Base-by-base conservation (phyloP, 1,140 invertebrate species). In the Heliothis subflexa region DNA sequence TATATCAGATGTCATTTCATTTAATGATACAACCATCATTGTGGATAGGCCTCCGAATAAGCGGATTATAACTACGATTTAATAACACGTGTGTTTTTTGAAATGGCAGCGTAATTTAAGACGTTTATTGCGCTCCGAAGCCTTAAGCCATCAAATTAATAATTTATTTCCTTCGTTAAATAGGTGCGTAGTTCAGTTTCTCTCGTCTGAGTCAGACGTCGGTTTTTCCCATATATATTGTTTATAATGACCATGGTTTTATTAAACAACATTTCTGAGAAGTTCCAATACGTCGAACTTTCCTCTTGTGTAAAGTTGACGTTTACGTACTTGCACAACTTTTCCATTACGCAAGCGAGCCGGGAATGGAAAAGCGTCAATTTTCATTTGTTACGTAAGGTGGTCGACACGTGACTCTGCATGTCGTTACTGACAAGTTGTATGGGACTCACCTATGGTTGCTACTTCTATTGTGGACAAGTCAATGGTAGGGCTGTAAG, bases 321-420 rank as follows among this genome's bases (percentile, higher is more conserved):
- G 47, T 66, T 79, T 78, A 68, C 52, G 47, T 80, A 74, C 74
- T 73, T 75, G 80, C 78, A 76, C 81, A 81, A 81, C 75, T 73
- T 81, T 81, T 79, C 74, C 76, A 40, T 82, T 82, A 76, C 62
- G 83, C 21, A 84, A 84, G 49, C 28, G 14, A 9, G 18, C n/a
- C 68, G 18, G 52, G 49, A n/a, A 55, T 14, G 70, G 78, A 81
- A 85, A 79, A 83, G 68, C 68, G 70, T 47, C 47, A 40, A 61
- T 81, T 85, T 85, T 85, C 83, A 75, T 79, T 78, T 68, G 68
- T 83, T 85, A 78, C 76, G 52, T 80, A 83, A 85, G 49, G 12
- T 74, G 57, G 66, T 59, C 64, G 73, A 81, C 54, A 73, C 72
- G 54, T 77, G 81, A 71, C 52, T 57, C 47, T 18, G 52, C 52